Conservation (phyloP, 2,888 invertebrate species). For the Agonopterix alstromeriana region DNA sequence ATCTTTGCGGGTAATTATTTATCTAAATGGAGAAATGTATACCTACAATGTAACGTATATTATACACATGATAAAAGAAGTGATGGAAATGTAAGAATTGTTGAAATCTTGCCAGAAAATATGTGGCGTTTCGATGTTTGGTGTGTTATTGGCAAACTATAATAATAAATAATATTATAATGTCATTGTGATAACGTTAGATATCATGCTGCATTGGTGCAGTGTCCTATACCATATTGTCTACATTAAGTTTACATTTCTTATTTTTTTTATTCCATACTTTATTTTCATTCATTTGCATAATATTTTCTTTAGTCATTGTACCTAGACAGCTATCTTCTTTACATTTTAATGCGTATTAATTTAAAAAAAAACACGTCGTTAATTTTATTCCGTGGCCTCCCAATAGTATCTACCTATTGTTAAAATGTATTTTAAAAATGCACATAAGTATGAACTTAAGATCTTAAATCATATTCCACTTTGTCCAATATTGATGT, state of each 20-base stretch:
- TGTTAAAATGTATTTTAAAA: constrained; percentile 40
- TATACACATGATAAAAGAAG: constrained; percentile 37
- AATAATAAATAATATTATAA: constrained; percentile 36
- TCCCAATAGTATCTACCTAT: constrained; percentile 34
- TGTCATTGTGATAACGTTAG: constrained; percentile 65
- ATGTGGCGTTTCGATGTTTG: constrained; percentile 58
- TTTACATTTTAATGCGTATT: constrained; percentile 30
- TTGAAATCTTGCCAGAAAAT: constrained; percentile 63
- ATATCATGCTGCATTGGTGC: constrained; percentile 52
- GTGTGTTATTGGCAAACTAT: constrained; percentile 61
- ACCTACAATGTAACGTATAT: constrained; percentile 59
- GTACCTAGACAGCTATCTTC: constrained; percentile 17
- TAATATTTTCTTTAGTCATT: constrained; percentile 28
- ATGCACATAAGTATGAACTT: constrained; percentile 41
- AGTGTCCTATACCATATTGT: constrained; percentile 24
- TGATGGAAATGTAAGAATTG: constrained; percentile 43
- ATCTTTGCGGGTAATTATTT: constrained; percentile 59
- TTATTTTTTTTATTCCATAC: constrained; percentile 16
- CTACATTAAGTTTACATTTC: constrained; percentile 12
- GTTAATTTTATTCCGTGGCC: constrained; percentile 45
- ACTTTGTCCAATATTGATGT: constrained; percentile 50
- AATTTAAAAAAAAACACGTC: constrained; percentile 41
- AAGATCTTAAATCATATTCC: constrained; percentile 42
- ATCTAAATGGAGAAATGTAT: constrained; percentile 57
- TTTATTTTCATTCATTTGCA: constrained; percentile 14